Percentiles rank a stretch among this genome's conserved stretches.
Conservation (phyloP, 2,888 invertebrate genomes). For the Ferrisia virgata region DNA sequence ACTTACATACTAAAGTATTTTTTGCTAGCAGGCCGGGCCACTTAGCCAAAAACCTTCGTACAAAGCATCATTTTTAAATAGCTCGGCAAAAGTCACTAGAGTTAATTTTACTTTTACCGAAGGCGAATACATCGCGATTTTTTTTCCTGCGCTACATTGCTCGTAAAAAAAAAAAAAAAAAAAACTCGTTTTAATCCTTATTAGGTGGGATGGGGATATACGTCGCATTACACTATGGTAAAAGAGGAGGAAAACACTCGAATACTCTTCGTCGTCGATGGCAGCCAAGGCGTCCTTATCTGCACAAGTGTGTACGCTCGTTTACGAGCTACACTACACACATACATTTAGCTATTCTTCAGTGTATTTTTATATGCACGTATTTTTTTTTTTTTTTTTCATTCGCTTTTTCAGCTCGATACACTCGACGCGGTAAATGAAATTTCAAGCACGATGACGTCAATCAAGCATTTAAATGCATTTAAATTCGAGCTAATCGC, state of each 20-base stretch:
- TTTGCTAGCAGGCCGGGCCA: too few relatives aligned
- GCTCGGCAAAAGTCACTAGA: background rate
- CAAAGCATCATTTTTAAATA: background rate
- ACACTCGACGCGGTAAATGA: background rate
- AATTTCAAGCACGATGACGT: background rate
- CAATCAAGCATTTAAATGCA: constrained; percentile 14
- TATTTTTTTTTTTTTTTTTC: background rate
- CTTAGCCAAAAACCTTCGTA: background rate
- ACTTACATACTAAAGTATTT: background rate
- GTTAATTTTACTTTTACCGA: background rate
- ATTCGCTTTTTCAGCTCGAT: background rate
- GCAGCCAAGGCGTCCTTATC: background rate
- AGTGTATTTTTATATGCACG: background rate
- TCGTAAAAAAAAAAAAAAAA: background rate
- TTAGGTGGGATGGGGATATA: background rate
- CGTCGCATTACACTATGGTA: background rate
- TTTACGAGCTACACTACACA: background rate
- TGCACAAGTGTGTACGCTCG: background rate
- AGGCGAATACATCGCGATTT: background rate
- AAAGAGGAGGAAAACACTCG: background rate
- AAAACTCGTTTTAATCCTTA: background rate
- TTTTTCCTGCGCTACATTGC: background rate
- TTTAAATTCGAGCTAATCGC: background rate
- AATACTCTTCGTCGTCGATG: background rate
- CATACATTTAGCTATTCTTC: too few relatives aligned